phyloP scores from a whole-genome alignment of 2,888 invertebrate species.

The Caenorhabditis sp. region DNA sequence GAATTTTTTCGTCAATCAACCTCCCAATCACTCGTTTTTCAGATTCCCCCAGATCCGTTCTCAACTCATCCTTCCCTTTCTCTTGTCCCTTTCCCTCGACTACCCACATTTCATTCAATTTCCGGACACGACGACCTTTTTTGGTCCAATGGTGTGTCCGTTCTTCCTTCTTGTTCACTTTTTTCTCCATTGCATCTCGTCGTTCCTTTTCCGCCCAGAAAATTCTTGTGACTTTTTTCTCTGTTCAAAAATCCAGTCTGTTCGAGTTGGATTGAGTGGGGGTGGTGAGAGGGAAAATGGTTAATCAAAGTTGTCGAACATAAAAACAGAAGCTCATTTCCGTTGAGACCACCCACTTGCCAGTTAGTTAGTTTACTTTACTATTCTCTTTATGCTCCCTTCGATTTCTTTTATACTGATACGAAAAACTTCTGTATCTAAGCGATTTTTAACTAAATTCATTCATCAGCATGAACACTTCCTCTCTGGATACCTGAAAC shows the following conservation, averaged over 20 bases:
- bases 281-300: not conserved
- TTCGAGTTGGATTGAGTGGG: not conserved
- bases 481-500: conserved; percentile 46
- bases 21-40: not conserved
- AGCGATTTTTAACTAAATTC: too few relatives aligned
- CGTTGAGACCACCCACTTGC: conserved; percentile 28
- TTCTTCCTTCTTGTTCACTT: conserved; percentile 14
- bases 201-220: not conserved
- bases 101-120: conserved; percentile 59
- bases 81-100: not conserved
- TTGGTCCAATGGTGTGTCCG: conserved; percentile 42
- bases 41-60: conserved; percentile 2
- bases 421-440: not conserved
- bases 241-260: not conserved
- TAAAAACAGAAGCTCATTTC: conserved; percentile 61
- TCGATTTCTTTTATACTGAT: not conserved
- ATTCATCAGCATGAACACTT: not conserved
- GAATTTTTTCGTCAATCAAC: not conserved
- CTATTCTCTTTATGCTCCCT: not conserved
- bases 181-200: not conserved
- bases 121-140: conserved; percentile 61
- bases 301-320: conserved; percentile 58
- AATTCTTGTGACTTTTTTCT: not conserved
- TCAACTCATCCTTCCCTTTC: conserved; percentile 9
- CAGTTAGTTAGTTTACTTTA: not conserved